These are phyloP conservation scores for Prorops nasuta DNA, from an alignment of 1,140 invertebrate genomes.

Conservation along the genomic window DNA sequence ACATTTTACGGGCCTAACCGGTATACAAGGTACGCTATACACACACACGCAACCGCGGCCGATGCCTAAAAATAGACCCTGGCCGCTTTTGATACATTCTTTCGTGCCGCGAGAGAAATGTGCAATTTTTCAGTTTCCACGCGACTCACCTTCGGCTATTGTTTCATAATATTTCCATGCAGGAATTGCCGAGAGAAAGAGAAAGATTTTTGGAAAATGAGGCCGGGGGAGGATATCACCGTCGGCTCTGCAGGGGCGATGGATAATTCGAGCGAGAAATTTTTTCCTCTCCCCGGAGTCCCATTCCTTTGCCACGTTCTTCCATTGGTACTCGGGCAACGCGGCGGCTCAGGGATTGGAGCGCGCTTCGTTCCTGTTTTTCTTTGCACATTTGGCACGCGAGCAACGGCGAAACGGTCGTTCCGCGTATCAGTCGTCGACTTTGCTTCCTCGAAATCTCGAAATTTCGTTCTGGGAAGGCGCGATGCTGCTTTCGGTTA, in stretches of 20 bases:
- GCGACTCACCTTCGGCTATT: too few relatives aligned
- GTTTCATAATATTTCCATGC: too few relatives aligned
- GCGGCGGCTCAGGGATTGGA: not conserved
- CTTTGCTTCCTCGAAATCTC: constrained; percentile 24
- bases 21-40: too few relatives aligned
- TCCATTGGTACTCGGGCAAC: too few relatives aligned
- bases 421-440: constrained; percentile 13
- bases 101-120: constrained; percentile 10
- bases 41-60: constrained; percentile 28
- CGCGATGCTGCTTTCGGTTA: not conserved
- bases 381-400: constrained; percentile 16
- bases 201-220: too few relatives aligned
- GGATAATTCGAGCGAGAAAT: not conserved
- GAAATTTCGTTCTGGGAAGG: constrained; percentile 26
- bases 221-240: too few relatives aligned
- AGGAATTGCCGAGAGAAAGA: too few relatives aligned
- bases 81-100: constrained; percentile 29
- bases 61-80: constrained; percentile 37
- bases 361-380: constrained; percentile 17
- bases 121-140: not conserved
- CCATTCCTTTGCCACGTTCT: too few relatives aligned
- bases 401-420: constrained; percentile 9
- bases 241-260: too few relatives aligned
- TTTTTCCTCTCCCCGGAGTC: not conserved
- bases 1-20: constrained; percentile 30